A percentile compares a stretch with the other conserved stretches of the same genome.
Evolutionary conservation across 2,113 vertebrate species (phyloP).

Genomic region (Phaethornis superciliosus): DNA sequence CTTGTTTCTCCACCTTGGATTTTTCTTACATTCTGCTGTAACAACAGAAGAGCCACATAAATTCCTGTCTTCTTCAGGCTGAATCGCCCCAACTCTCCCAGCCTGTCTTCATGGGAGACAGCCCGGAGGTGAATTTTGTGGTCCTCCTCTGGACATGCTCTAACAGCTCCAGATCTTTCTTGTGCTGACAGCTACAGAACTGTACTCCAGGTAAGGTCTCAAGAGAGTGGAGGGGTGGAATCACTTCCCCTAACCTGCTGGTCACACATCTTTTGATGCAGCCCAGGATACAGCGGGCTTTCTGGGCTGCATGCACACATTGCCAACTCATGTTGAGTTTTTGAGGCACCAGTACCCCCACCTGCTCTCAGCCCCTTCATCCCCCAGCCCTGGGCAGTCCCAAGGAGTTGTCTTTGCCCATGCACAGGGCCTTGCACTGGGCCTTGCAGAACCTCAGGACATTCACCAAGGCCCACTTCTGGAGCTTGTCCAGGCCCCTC

Average conservation of each 20-base stretch:
- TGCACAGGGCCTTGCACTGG: neutral
- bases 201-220: neutral
- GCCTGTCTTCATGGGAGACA: neutral
- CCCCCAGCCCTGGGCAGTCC: rapidly evolving
- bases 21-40: neutral
- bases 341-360: neutral
- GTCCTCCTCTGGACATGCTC: neutral
- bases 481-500: neutral
- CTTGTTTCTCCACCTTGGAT: neutral
- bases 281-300: neutral
- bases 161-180: neutral
- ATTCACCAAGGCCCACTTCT: neutral
- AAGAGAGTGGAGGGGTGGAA: neutral
- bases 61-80: neutral
- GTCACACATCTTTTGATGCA: rapidly evolving
- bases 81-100: neutral
- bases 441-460: neutral
- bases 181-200: neutral
- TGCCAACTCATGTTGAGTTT: neutral
- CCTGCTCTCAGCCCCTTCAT: neutral
- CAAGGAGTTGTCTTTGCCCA: rapidly evolving
- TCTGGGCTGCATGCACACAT: neutral
- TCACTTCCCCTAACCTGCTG: neutral
- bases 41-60: neutral
- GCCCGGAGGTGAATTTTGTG: neutral